Base-by-base conservation (phyloP, 2,888 invertebrate species). In the Leptura quadrifasciata region DNA sequence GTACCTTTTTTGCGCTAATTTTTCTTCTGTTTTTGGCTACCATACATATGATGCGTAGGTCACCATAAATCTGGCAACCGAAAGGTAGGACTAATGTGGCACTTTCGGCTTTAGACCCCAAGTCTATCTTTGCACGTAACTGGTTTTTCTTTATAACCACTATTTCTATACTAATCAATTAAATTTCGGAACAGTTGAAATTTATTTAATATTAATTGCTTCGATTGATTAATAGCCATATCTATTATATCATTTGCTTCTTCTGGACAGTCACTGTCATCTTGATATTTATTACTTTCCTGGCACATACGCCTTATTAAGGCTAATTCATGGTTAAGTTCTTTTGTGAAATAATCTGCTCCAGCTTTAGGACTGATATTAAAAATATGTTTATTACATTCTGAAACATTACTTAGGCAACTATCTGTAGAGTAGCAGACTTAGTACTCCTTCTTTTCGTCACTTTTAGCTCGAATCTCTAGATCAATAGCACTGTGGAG, bases 201-300 rank as follows among this genome's bases (percentile, higher is more conserved):
- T 88, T 96, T 96, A 88, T 95, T 93, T 5, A 91, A 91, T 81
- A 95, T 91, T 74, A 97, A 90, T 77, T 97, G 90, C 74, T 93
- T 92, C 0, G 95, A 94, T 89, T 96, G 96, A 0, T 96, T 96
- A 78, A 95, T 92, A 0, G 95, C 94, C 17, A 93, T 91, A 81
- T 94, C 91, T 54, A 96, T 92, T 75, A 91, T 87, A 83, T 92
- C 92, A 85, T 90, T 86, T 0, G 91, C 90, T 79, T 91, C 89
- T 61, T 93, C 93, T 0, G 91, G 89, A 21, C 91, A 81, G 0
- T 83, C 74, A 27, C 78, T 79, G 8, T 74, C 68, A 10, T 85
- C 87, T 63, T 89, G 89, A 17, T 92, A 90, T 21, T 84, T 85
- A 2, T 90, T 89, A 94, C 94, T 94, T 0, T 86, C 85, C 0